phyloP scores from a whole-genome alignment of 92 coral and sea anemone species.

The Ricordea florida region DNA sequence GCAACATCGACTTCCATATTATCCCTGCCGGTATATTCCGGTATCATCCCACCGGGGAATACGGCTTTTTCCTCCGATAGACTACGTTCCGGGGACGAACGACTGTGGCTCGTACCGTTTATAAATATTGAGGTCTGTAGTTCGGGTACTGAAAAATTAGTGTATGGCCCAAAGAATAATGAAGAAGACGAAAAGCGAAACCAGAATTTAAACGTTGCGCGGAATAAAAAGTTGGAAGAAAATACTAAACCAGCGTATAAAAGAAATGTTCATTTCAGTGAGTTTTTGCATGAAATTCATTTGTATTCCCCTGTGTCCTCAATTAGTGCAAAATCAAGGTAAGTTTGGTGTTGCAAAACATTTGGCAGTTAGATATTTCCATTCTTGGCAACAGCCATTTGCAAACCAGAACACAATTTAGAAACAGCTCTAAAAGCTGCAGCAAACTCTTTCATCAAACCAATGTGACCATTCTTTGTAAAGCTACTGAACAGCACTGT shows the following conservation, averaged over 20 bases:
- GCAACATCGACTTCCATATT: not conserved
- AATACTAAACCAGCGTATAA: constrained; percentile 35
- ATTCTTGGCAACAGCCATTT: too few species aligned
- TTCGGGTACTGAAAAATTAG: too few species aligned
- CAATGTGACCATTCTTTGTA: too few species aligned
- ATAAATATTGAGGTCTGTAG: constrained; percentile 32
- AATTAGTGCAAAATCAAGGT: constrained; percentile 1
- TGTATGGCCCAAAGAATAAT: not conserved
- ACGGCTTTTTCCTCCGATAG: not conserved
- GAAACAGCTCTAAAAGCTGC: too few species aligned
- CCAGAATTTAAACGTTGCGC: not conserved
- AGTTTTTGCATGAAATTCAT: constrained; percentile 78
- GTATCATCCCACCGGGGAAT: not conserved
- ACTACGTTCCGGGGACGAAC: not conserved
- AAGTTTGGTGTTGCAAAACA: constrained; percentile 3
- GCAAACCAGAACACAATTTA: too few species aligned
- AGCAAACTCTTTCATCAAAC: too few species aligned
- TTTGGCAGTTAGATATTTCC: too few species aligned
- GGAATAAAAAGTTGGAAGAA: not conserved
- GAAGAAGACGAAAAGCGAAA: not conserved
- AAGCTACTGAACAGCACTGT: too few species aligned
- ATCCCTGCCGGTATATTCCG: not conserved
- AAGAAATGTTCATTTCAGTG: constrained; percentile 80
- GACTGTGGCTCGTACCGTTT: constrained; percentile 43
- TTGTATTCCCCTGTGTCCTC: constrained; percentile 62